Base-by-base conservation (phyloP, 2,113 vertebrate genomes). In the Chelonoidis abingdonii region DNA sequence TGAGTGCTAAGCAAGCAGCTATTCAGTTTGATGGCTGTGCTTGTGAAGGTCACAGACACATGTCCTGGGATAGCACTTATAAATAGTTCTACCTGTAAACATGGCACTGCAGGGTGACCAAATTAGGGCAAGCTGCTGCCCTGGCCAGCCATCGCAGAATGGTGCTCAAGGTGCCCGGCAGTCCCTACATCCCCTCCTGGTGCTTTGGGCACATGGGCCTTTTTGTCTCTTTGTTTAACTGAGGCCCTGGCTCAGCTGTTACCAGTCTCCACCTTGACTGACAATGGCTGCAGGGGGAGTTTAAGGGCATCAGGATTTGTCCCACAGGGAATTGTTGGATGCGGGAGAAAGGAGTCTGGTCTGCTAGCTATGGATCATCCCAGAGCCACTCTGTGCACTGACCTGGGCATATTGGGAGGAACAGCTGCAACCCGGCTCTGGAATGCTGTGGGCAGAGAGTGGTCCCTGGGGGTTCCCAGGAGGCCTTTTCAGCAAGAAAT, bases 81-180 rank as follows among this genome's bases (percentile, higher is more conserved):
- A 88, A 92, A 92, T 88, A 92, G 86, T 79, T 84, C 38, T 76
- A 88, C 80, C 86, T 88, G 80, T 83, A 83, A 78, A 92, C 65
- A 62, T 52, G 69, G 79, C 47, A 56, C 38, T 10, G 24, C 25
- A 76, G 47, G 80, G 65, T 35, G 54, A 41, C 62, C 87, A 88
- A 88, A 88, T 88, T 84, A 88, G 72, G 56, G 49, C 82, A 88
- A 65, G 75, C 29, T n/a, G 49, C 44, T 47, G 27, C 41, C 47
- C 56, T 72, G 3, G 25, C 75, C 59, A 54, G 13, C 11, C 56
- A 41, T 12, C 52, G 50, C 49, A 52, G 16, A n/a, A 35, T 9
- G 10, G 13, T 47, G 29, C 31, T 81, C 56, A 21, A 11, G 35
- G 50, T 31, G 54, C 27, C 47, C 16, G 24, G 47, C 54, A 65